Evolutionary conservation across 2,113 vertebrate genomes (phyloP), one percentile per base, ranked within the genome.

Genomic region (Ariopsis seemanni): DNA sequence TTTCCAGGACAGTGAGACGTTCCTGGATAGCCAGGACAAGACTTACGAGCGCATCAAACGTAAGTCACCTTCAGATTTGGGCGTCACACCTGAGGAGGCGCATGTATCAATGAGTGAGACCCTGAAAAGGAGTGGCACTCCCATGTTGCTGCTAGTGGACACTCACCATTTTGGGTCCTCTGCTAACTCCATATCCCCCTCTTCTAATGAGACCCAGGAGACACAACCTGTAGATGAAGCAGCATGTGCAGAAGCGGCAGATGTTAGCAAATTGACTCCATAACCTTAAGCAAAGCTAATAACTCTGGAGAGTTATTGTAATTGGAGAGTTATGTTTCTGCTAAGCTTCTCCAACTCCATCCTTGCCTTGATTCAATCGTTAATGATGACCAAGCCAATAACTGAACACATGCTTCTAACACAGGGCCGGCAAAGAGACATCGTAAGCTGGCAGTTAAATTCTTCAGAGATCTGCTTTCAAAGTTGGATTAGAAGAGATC

Each of bases 1-100:
- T 30, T 99, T 99, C 94, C 94, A 99, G 94, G 97, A 98, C 93
- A 97, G 96, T 69, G 97, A 99, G 90, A 96, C 96, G 86, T 96
- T 97, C 90, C 95, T 96, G 78, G 97, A 99, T 90, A 98, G 96
- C 92, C 96, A 95, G 91, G 97, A 99, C 90, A 97, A 97, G 90
- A 94, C 95, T 0, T 99, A 99, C 2, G 97, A 97, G 86, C 96
- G 97, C 88, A 99, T 99, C 93, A 98, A 97, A 91, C 95, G 96
- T 48, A 99, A 99, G 92, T 99, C 97, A 0, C 97, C 97, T 0
- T 99, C 97, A 0, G 96, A 97, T 90, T 95, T 97, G 95, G 97
- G 96, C 17, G 94, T 96, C 89, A 97, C 97, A 0, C 95, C 97
- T 53, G 98, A 99, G 90, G 97, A 99, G 52, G 94, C 93, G 25